These are phyloP conservation scores for Perognathus longimembris DNA, from an alignment of 2,113 vertebrate genomes.

Conservation along the genomic window DNA sequence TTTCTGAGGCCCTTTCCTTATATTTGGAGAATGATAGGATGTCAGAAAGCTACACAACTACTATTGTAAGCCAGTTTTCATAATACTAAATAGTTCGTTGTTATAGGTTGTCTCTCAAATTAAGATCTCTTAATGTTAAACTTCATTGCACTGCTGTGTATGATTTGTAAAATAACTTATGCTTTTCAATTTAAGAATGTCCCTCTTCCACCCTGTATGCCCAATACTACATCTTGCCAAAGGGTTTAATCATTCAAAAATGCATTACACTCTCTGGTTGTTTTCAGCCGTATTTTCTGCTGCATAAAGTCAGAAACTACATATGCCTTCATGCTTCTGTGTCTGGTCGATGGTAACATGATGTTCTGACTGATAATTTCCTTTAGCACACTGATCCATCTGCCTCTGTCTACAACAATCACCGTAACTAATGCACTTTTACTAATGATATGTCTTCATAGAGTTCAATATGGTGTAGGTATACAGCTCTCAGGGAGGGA, in stretches of 20 bases:
- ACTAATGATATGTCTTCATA: too few relatives aligned
- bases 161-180: not conserved
- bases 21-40: not conserved
- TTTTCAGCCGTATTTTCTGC: slow-evolving; percentile 44
- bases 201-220: not conserved
- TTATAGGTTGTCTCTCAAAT: not conserved
- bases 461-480: not conserved
- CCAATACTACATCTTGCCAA: not conserved
- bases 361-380: not conserved
- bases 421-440: not conserved
- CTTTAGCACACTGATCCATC: slow-evolving; percentile 13
- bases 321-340: slow-evolving; percentile 21
- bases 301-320: slow-evolving; percentile 25
- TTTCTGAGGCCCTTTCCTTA: not conserved
- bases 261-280: slow-evolving; percentile 11
- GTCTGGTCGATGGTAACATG: not conserved
- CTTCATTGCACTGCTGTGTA: not conserved
- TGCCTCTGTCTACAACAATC: slow-evolving; percentile 42
- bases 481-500: not conserved
- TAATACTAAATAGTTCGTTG: not conserved
- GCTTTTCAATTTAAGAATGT: slow-evolving; percentile 21
- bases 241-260: slow-evolving; percentile 47
- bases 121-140: slow-evolving; percentile 31
- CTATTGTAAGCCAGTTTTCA: not conserved
- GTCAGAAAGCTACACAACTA: not conserved